These are phyloP conservation scores for Mohoua ochrocephala DNA, from an alignment of 2,113 vertebrate species.

Conservation along the genomic window DNA sequence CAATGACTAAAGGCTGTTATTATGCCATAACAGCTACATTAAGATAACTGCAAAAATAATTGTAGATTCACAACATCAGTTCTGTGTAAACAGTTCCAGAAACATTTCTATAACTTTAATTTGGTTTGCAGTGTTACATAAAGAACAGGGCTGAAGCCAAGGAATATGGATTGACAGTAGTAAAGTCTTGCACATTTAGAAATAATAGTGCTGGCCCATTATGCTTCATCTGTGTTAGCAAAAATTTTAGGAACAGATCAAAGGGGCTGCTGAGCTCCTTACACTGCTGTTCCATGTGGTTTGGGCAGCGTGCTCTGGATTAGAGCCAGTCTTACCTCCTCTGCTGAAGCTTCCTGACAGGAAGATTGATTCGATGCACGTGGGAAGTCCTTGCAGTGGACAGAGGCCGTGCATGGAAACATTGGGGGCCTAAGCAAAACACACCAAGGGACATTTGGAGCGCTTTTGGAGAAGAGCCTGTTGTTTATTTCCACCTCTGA, in stretches of 20 bases:
- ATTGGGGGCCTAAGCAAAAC: background rate
- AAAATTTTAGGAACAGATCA: background rate
- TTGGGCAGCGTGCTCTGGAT: background rate
- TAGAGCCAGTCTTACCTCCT: background rate
- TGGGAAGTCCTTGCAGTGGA: background rate
- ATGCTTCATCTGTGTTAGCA: background rate
- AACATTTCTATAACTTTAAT: slow-evolving; percentile 29
- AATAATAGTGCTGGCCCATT: background rate
- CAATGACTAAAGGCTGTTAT: slow-evolving; percentile 51
- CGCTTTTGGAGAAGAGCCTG: background rate
- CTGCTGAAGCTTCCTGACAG: background rate
- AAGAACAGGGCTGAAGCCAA: background rate
- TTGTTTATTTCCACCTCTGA: background rate
- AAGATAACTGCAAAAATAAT: slow-evolving; percentile 66
- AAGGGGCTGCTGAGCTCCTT: background rate
- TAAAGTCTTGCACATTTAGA: background rate
- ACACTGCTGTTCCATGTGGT: background rate
- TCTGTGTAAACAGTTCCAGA: slow-evolving; percentile 45
- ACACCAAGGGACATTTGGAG: background rate
- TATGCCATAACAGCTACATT: slow-evolving; percentile 44
- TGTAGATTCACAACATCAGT: slow-evolving; percentile 44
- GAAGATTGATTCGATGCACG: background rate
- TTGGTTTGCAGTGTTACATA: background rate
- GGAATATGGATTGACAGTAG: background rate
- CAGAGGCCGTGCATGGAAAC: background rate